A percentile compares a stretch with the other conserved stretches of the same genome.
Conservation (phyloP, 2,888 invertebrate genomes). For the Pristionchus exspectatus region DNA sequence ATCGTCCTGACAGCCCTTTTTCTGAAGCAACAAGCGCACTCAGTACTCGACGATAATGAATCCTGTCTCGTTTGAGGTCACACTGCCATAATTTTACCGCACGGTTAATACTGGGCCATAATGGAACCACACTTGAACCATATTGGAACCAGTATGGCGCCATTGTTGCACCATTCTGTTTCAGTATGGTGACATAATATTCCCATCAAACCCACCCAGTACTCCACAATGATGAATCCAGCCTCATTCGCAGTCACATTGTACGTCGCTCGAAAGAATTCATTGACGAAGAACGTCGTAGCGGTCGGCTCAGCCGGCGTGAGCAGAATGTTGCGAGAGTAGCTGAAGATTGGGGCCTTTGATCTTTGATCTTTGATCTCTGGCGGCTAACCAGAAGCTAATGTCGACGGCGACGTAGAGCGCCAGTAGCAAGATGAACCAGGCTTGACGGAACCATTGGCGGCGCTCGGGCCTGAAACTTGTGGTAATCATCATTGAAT, state of each 20-base stretch:
- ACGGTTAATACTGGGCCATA: too few relatives aligned
- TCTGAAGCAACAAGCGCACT: not conserved
- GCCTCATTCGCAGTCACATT: not conserved
- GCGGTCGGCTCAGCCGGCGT: not conserved
- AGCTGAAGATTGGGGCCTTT: not conserved
- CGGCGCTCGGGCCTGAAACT: not conserved
- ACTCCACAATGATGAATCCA: not conserved
- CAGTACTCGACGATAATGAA: slow-evolving; percentile 6
- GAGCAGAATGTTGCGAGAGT: slow-evolving; percentile 17
- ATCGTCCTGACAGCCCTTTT: not conserved
- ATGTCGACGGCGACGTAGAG: not conserved
- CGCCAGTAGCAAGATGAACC: not conserved
- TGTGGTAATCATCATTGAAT: not conserved
- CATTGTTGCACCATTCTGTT: too few relatives aligned
- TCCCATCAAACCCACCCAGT: slow-evolving; percentile 6
- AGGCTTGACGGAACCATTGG: not conserved
- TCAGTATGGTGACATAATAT: too few relatives aligned
- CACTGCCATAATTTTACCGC: too few relatives aligned
- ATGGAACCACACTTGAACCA: too few relatives aligned
- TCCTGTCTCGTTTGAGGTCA: not conserved
- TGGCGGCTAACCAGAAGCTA: not conserved
- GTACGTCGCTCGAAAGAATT: not conserved
- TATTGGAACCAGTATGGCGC: too few relatives aligned
- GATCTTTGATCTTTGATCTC: not conserved
- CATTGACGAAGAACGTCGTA: not conserved